Base-by-base conservation (phyloP, 2,888 invertebrate species). In the Drosophila melanosoma region DNA sequence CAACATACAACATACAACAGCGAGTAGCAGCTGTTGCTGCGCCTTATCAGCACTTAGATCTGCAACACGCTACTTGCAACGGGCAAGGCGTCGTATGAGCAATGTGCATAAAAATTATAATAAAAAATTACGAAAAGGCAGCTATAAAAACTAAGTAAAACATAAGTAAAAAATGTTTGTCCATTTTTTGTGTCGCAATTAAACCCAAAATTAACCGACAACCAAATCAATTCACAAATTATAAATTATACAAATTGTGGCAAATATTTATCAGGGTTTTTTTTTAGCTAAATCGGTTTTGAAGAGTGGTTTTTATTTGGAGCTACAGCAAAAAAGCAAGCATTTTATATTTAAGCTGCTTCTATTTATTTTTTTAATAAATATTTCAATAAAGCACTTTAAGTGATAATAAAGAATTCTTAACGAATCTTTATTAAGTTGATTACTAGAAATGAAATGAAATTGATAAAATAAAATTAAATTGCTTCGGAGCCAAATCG, bases 1-100 rank as follows among this genome's bases (percentile, higher is more conserved):
- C 23, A 23, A 23, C 23, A 23, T 23, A 23, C 23, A 23, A 1
- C 23, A 23, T 23, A 23, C 23, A 23, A 23, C 45, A 51, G 59
- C 64, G 63, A 71, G 68, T 76, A 73, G 78, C 83, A 80, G 84
- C 80, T 87, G 87, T 80, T 87, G 87, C 84, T 79, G 77, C 63
- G 74, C 60, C 82, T 79, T 84, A 87, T 84, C 84, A 78, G 58
- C 74, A 68, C 70, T 73, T 65, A 80, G 82, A 84, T 84, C 87
- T 79, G 63, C 80, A 78, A 64, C 78, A 61, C 64, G 60, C 76
- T 59, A 67, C 78, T 66, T 69, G 80, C 79, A 76, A 58, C 60
- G 52, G 48, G 53, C 66, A 48, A 72, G 68, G 40, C 67, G 69
- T 59, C 86, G 74, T 80, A 79, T 75, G 74, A 69, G 83, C 77